Evolutionary conservation across 2,797 vertebrate genomes (phyloP).

Genomic region (Chaetophractus vellerosus): DNA sequence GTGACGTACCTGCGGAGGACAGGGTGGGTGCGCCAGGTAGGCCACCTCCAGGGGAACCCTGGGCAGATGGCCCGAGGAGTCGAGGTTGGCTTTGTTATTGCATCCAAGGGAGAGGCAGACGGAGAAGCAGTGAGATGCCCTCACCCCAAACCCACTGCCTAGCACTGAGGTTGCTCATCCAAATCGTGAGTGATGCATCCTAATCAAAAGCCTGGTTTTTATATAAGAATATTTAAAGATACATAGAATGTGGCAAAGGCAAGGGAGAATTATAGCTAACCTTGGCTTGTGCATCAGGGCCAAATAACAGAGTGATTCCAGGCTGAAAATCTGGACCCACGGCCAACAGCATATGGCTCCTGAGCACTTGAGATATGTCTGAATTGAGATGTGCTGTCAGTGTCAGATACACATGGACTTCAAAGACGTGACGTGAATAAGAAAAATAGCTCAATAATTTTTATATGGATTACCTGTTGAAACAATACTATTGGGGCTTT

Average conservation of each 20-base stretch:
- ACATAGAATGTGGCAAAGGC: neutral
- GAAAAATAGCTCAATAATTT: neutral
- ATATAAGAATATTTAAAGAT: neutral
- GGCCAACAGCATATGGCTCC: neutral
- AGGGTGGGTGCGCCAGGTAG: neutral
- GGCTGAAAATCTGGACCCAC: accelerated
- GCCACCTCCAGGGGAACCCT: neutral
- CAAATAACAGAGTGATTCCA: neutral
- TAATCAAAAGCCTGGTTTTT: neutral
- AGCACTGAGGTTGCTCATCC: neutral
- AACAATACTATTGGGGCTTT: neutral
- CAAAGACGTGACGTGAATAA: neutral
- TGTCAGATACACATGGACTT: neutral
- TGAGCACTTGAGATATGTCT: neutral
- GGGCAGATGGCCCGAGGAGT: neutral
- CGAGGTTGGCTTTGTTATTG: neutral
- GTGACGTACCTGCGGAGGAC: neutral
- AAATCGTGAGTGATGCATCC: neutral
- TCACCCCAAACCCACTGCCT: neutral
- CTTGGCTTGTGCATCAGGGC: neutral
- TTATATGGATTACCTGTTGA: neutral
- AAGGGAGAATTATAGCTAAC: neutral
- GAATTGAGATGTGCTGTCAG: neutral
- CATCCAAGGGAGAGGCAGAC: neutral
- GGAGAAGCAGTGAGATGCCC: neutral